phyloP scores from a whole-genome alignment of 2,888 invertebrate genomes.

The Linyphia triangularis region DNA sequence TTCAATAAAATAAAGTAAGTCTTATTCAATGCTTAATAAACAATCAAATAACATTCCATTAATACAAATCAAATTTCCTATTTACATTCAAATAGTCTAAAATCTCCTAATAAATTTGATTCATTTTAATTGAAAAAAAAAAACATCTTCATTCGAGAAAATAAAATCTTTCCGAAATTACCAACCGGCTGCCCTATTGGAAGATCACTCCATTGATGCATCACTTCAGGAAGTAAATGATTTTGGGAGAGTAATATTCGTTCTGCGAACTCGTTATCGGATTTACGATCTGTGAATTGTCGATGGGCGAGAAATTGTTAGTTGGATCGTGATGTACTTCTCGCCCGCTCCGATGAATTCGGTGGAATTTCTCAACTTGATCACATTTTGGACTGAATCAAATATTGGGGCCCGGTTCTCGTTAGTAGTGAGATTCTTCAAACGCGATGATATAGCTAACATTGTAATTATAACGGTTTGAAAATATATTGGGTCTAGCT shows the following conservation, averaged over 20 bases:
- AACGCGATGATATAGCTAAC: neutral
- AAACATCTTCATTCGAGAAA: neutral
- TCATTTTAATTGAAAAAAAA: too few species aligned
- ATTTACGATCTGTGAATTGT: slow-evolving; percentile 56
- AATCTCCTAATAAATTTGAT: too few species aligned
- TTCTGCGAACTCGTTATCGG: slow-evolving; percentile 41
- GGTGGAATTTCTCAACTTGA: slow-evolving; percentile 16
- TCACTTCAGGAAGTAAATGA: slow-evolving; percentile 44
- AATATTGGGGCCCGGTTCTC: neutral
- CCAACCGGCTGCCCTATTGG: neutral
- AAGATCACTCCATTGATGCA: slow-evolving; percentile 35
- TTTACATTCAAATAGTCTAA: too few species aligned
- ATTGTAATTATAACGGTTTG: too few species aligned
- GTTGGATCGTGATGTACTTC: neutral
- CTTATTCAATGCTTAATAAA: neutral
- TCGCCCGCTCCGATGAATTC: slow-evolving; percentile 17
- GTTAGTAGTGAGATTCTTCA: too few species aligned
- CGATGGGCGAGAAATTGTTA: slow-evolving; percentile 9
- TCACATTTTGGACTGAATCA: neutral
- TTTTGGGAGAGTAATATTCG: slow-evolving; percentile 47
- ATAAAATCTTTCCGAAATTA: neutral
- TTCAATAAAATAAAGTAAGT: too few species aligned
- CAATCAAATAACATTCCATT: neutral
- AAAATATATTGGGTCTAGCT: too few species aligned
- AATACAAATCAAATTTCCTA: too few species aligned